Evolutionary conservation across 2,888 invertebrate species (phyloP).

Genomic region (Nomada lathburiana): DNA sequence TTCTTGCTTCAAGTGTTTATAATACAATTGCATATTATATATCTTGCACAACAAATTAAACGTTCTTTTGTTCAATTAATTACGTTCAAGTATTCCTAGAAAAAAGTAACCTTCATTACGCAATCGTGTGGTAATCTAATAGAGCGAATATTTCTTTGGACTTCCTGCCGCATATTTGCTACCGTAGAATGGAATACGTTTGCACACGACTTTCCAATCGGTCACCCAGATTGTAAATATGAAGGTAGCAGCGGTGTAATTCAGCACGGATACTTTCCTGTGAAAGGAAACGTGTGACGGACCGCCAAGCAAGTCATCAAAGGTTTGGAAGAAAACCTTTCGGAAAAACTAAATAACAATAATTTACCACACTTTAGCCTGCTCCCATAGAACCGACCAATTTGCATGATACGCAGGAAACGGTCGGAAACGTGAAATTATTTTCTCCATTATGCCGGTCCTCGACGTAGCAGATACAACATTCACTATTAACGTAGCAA

Average conservation of each 20-base stretch:
- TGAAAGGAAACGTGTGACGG: conserved; percentile 8
- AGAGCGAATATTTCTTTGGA: conserved; percentile 46
- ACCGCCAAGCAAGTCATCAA: not conserved
- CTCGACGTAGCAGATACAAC: not conserved
- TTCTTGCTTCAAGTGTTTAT: not conserved
- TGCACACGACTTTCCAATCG: conserved; percentile 76
- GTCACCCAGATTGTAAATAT: conserved; percentile 70
- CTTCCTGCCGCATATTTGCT: conserved; percentile 69
- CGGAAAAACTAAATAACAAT: not conserved
- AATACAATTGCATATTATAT: not conserved
- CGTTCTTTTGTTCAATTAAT: not conserved
- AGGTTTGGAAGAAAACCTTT: not conserved
- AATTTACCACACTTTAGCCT: conserved; percentile 46
- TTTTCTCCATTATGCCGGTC: not conserved
- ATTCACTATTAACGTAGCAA: not conserved
- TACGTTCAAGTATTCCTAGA: too few relatives aligned
- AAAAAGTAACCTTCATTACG: not conserved
- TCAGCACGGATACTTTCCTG: conserved; percentile 73
- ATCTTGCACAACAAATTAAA: not conserved
- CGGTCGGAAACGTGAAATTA: not conserved
- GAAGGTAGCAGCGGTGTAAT: conserved; percentile 67
- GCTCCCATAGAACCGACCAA: conserved; percentile 30
- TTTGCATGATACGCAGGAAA: conserved; percentile 9
- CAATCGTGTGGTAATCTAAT: not conserved
- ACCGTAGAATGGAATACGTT: conserved; percentile 74